Evolutionary conservation across 2,888 invertebrate genomes (phyloP).

Genomic region (Muschampia plurimacula): DNA sequence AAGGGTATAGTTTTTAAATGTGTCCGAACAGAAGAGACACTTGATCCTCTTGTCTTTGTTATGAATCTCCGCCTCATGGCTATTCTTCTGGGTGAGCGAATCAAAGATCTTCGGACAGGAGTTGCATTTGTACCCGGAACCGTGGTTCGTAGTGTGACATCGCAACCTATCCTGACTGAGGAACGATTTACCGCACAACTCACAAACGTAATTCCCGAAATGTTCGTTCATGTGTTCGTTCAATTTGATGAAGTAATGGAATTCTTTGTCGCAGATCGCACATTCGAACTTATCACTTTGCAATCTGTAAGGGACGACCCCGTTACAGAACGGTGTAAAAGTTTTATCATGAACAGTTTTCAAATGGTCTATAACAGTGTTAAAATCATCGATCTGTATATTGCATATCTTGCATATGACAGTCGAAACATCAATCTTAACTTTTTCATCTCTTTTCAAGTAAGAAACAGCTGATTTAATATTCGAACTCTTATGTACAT

Average conservation of each 20-base stretch:
- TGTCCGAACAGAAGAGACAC: slow-evolving; percentile 67
- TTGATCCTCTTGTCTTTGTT: slow-evolving; percentile 60
- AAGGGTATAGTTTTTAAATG: slow-evolving; percentile 62
- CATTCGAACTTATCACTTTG: slow-evolving; percentile 59
- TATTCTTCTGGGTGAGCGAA: slow-evolving; percentile 60
- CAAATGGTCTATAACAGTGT: slow-evolving; percentile 60
- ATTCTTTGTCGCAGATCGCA: slow-evolving; percentile 64
- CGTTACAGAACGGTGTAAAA: slow-evolving; percentile 61
- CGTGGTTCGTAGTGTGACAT: slow-evolving; percentile 66
- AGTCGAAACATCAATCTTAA: slow-evolving; percentile 70
- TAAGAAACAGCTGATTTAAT: slow-evolving; percentile 69
- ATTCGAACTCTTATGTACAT: slow-evolving; percentile 61
- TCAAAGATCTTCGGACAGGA: slow-evolving; percentile 64
- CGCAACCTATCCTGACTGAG: slow-evolving; percentile 67
- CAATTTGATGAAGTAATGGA: slow-evolving; percentile 72
- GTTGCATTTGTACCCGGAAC: slow-evolving; percentile 63
- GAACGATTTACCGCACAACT: slow-evolving; percentile 74
- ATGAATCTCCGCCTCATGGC: slow-evolving; percentile 64
- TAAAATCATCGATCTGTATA: slow-evolving; percentile 50
- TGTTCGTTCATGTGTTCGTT: slow-evolving; percentile 80
- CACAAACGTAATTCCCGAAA: slow-evolving; percentile 71
- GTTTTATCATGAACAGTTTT: slow-evolving; percentile 56
- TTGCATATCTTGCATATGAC: slow-evolving; percentile 62
- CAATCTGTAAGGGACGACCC: slow-evolving; percentile 70
- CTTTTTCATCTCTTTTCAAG: slow-evolving; percentile 71